Base-by-base conservation (phyloP, 1,140 invertebrate species). In the Cardiocondyla obscurior region DNA sequence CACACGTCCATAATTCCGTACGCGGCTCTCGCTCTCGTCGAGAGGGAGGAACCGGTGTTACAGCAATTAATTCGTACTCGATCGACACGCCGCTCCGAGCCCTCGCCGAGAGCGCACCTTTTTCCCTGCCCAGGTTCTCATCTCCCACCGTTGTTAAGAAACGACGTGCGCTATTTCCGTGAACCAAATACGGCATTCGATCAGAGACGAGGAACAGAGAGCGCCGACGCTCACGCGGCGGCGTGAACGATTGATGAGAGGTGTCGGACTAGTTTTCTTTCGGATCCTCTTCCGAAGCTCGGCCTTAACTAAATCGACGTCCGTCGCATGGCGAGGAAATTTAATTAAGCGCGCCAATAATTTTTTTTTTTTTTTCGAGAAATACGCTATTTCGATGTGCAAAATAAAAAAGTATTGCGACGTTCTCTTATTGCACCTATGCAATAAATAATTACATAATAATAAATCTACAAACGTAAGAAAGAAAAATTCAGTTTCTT, bases 31-130 rank as follows among this genome's bases (percentile, higher is more conserved):
- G 86, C 82, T 90, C 77, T 85, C 79, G 58, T 83, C 76, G 60
- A 89, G 89, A 81, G 82, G 87, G 82, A 73, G 85, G 85, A 84
- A 86, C 86, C 84, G 73, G 81, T 84, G 87, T 87, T 89, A 84
- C 76, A 65, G 85, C 85, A 89, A 89, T 88, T 89, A 89, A 89
- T 89, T 88, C 81, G 82, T 53, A 81, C 74, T 42, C 85, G 85
- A 86, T 87, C 85, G 65, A 73, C 72, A 58, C 74, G 74, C 53
- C 39, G 65, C 64, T 85, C 70, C 79, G 77, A 82, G 82, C 85
- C 84, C 69, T 72, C 57, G 22, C 25, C n/a, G n/a, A n/a, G 44
- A 55, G 74, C 58, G 44, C 60, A 57, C 30, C 51, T 67, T 49
- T 72, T 74, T 73, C 72, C 67, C 30, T 46, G 51, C 10, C 28